Evolutionary conservation across 2,113 vertebrate genomes (phyloP), one percentile per base, ranked within the genome.

Genomic region (Phoenicopterus ruber): DNA sequence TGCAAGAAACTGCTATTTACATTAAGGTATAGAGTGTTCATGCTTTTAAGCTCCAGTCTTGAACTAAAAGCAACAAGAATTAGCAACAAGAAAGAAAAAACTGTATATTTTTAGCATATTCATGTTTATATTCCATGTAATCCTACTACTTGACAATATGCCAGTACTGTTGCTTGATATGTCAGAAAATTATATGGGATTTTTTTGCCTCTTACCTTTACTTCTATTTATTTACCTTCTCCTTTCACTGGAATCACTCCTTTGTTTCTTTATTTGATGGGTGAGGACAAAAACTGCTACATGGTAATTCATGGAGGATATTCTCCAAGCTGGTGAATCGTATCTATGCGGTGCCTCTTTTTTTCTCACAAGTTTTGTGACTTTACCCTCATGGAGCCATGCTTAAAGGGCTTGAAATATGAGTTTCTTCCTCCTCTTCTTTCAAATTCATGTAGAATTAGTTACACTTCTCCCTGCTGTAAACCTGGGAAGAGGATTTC

Each of bases 201-300:
- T 67, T 44, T 86, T 82, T 78, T 49, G 12, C 12, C 65, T 82
- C 7, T 61, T 90, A 72, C 10, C 10, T 93, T 92, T 89, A 17
- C 8, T 29, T 66, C 16, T 80, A 42, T 16, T 26, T 40, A n/a
- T 67, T 83, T 88, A 12, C 12, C 25, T 2, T 67, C 34, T 58
- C 44, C 55, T 38, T 59, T 52, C 61, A 70, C 59, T 84, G 55
- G 11, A 87, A 36, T 28, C 2, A 0, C 7, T 58, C 17, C 21
- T 86, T 79, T 46, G 0, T 59, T 82, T 84, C 17, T 47, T 72
- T 78, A 25, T 61, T 59, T 63, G 61, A 46, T 19, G 3, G 19
- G 10, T 0, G 0, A 69, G 9, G 26, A 63, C 6, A 50, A 79
- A 87, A 91, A n/a, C 14, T 76, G 15, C 3, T 3, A 12, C 4